Base-by-base conservation (phyloP, 2,888 invertebrate genomes). In the Cataglyphis livida region DNA sequence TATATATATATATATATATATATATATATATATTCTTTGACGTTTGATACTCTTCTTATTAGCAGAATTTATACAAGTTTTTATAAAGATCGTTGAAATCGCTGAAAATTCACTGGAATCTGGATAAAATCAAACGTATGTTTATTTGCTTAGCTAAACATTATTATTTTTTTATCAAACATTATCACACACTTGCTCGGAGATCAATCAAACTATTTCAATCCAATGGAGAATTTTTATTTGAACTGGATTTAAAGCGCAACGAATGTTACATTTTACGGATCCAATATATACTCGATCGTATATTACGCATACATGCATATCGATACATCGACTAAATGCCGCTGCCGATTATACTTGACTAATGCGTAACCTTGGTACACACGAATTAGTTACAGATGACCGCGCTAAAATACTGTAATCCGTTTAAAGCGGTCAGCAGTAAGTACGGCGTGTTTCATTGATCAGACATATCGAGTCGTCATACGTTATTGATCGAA, bases 331-430 rank as follows among this genome's bases (percentile, higher is more conserved):
- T 70, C 68, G 78, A 32, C 78, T 71, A 41, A 71, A 79, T 38
- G 35, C 76, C 32, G 25, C 44, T 74, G 32, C 76, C 76, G 76
- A 76, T 79, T 71, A 79, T 79, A 71, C 78, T 79, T 79, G 78
- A 79, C 78, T 79, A 79, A 79, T 79, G 71, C 78, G 71, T 79
- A 79, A 79, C 78, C 78, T 79, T 79, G 78, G 57, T 79, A 79
- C 44, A 71, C 57, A 44, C 71, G 41, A 28, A 44, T 79, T 79
- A 79, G 71, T 79, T 71, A 79, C 78, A 59, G 59, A 71, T n/a
- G 71, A 79, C 44, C 71, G 78, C 78, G 59, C 78, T 59, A 78
- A 78, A 78, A 70, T 70, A 57, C 32, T 32, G 44, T 71, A 79
- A 71, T 71, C 78, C 71, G 44, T 79, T 79, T 71, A 82, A 82